phyloP scores from a whole-genome alignment of 1,140 invertebrate species.

The Centruroides vittatus region DNA sequence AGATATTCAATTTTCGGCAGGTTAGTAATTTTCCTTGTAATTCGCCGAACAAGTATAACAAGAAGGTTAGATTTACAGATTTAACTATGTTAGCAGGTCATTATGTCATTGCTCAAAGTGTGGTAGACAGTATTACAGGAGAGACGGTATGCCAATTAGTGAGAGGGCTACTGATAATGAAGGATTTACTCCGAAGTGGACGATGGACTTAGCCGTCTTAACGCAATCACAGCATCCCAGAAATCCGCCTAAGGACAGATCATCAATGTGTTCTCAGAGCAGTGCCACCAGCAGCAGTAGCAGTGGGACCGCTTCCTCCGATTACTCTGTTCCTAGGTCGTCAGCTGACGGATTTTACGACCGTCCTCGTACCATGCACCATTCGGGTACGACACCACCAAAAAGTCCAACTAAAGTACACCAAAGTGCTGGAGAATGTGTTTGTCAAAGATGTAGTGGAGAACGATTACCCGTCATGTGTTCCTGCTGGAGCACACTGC shows the following conservation, averaged over 20 bases:
- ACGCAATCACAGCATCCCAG: constrained; percentile 9
- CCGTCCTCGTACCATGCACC: constrained; percentile 4
- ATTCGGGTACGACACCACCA: neutral
- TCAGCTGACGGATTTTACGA: constrained; percentile 22
- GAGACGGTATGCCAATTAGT: constrained; percentile 11
- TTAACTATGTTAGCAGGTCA: neutral
- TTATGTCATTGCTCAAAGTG: neutral
- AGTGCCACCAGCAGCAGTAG: constrained; percentile 26
- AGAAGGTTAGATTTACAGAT: too few relatives aligned
- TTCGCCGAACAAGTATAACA: too few relatives aligned
- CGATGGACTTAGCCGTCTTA: constrained; percentile 34
- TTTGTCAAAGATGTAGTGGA: too few relatives aligned
- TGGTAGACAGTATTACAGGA: neutral
- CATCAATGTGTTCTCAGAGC: constrained; percentile 13
- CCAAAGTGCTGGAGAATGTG: too few relatives aligned
- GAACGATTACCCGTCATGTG: too few relatives aligned
- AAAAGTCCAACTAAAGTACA: neutral
- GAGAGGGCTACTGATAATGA: constrained; percentile 13
- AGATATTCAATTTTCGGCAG: too few relatives aligned
- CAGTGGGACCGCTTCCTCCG: constrained; percentile 32
- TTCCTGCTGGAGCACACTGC: too few relatives aligned
- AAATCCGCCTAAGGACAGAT: constrained; percentile 8
- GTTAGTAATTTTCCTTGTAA: too few relatives aligned
- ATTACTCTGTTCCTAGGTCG: constrained; percentile 35
- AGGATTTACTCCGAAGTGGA: constrained; percentile 46